These are phyloP conservation scores for Mercenaria mercenaria DNA, from an alignment of 1,140 invertebrate genomes.

Conservation along the genomic window DNA sequence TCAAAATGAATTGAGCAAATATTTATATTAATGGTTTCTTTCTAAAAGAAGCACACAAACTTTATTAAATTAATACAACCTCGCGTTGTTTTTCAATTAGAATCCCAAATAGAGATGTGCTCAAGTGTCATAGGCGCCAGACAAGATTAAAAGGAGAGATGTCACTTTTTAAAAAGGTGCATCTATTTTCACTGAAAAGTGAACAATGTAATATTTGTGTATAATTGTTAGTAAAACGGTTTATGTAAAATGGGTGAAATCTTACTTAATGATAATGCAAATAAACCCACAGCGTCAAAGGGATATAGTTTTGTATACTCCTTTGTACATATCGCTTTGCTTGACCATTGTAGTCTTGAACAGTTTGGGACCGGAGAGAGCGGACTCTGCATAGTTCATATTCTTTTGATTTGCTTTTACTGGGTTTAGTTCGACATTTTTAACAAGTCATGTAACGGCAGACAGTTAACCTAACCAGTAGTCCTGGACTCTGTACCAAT, in stretches of 20 bases:
- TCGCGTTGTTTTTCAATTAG: constrained; percentile 47
- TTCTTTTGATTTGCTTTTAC: too few species aligned
- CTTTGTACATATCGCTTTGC: too few species aligned
- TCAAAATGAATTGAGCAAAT: constrained; percentile 18
- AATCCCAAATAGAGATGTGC: not conserved
- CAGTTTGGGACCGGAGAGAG: too few species aligned
- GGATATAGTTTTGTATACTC: too few species aligned
- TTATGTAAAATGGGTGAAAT: not conserved
- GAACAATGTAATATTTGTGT: constrained; percentile 27
- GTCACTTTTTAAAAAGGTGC: not conserved
- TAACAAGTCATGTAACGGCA: too few species aligned
- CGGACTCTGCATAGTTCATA: too few species aligned
- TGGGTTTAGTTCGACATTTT: too few species aligned
- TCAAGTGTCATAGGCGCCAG: constrained; percentile 51
- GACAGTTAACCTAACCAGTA: too few species aligned
- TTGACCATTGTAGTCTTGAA: too few species aligned
- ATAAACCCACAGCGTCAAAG: too few species aligned
- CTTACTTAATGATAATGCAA: too few species aligned
- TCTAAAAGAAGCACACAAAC: constrained; percentile 49
- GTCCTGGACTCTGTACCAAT: too few species aligned
- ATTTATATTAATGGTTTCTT: constrained; percentile 6
- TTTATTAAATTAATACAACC: constrained; percentile 21
- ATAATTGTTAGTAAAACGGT: not conserved
- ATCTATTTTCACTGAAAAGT: not conserved
- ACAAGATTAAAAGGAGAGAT: constrained; percentile 43